Evolutionary conservation across 2,888 invertebrate species (phyloP).

Genomic region (Cataglyphis albicans): DNA sequence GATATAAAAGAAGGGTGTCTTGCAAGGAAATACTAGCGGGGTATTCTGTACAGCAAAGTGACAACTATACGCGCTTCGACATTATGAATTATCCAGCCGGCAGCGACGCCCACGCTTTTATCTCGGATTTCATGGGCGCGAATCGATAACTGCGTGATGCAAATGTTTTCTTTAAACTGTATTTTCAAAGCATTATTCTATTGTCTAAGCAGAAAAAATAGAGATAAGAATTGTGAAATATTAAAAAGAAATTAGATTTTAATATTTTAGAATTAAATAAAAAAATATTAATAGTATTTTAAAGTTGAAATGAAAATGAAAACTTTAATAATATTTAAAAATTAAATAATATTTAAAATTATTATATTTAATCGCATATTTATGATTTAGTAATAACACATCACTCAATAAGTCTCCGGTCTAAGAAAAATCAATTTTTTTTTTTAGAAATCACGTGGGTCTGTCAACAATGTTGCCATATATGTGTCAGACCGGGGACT

Average conservation of each 20-base stretch:
- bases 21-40: conserved; percentile 13
- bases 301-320: not conserved
- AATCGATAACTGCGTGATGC: conserved; percentile 56
- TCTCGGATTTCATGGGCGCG: conserved; percentile 63
- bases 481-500: no score
- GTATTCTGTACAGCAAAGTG: conserved; percentile 49
- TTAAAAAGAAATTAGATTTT: not conserved
- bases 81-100: conserved; percentile 72
- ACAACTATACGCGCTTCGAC: conserved; percentile 65
- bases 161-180: conserved; percentile 19
- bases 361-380: not conserved
- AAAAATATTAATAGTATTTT: not conserved
- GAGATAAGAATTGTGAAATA: not conserved
- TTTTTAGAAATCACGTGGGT: no score
- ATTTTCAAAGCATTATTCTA: not conserved
- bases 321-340: not conserved
- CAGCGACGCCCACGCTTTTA: conserved; percentile 69
- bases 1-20: conserved; percentile 15
- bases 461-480: no score
- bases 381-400: not conserved
- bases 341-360: not conserved
- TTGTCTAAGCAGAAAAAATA: not conserved
- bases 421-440: no score
- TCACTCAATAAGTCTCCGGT: no score
- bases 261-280: not conserved